Base-by-base conservation (phyloP, 2,797 vertebrate genomes). In the Bradypus variegatus region DNA sequence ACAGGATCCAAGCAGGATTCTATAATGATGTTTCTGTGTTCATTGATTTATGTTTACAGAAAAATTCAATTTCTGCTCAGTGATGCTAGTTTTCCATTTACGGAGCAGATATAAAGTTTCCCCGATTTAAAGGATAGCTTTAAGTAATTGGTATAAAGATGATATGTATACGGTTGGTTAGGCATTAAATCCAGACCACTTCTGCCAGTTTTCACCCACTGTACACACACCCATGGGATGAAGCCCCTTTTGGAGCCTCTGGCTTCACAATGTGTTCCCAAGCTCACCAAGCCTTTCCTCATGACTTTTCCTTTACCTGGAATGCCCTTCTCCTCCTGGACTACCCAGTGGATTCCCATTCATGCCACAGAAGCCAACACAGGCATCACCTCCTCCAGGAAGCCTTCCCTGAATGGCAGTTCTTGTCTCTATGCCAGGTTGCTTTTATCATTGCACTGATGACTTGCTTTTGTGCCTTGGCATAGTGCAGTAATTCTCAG, bases 341-440 rank as follows among this genome's bases (percentile, higher is more conserved):
- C 53, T 58, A 72, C 73, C 31, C 77, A 27, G 23, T 21, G 53
- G 76, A 27, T 69, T 73, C 29, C 86, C 38, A 12, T 60, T 23
- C 38, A 8, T 62, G 58, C 92, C 16, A 19, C 58, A 78, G 53
- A 64, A 48, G 31, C 36, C 76, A 55, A 29, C 4, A 23, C 3
- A 82, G 92, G 23, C 9, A 5, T 27, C 25, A 33, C 64, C 85
- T 78, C 76, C 86, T 60, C 70, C 85, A 55, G 69, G 73, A 88
- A 80, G 67, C 78, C 55, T 75, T 73, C 55, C 58, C 31, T 29
- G 64, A 36, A 60, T 60, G 15, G n/a, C 16, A 48, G 29, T 79
- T 69, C 70, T 73, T 64, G 73, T 13, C 78, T 50, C 31, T 5
- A 5, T 45, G 58, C 23, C 65, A 18, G 9, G 27, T 45, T 7